Conservation (phyloP, 2,888 invertebrate species). For the Trissonchulus latispiculum region DNA sequence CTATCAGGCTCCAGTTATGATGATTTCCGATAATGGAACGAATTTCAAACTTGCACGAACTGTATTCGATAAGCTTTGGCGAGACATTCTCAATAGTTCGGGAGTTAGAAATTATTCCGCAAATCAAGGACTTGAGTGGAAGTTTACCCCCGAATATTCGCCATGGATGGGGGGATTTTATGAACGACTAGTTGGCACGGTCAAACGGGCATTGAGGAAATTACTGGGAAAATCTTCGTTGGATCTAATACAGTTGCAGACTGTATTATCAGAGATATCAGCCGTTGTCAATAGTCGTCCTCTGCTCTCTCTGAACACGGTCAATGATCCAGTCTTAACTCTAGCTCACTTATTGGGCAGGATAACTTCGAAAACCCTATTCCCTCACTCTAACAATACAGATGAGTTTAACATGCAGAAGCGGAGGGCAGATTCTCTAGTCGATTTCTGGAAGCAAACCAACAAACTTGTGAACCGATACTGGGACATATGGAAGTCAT, state of each 20-base stretch:
- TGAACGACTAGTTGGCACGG: conserved; percentile 7
- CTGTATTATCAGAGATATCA: conserved; percentile 3
- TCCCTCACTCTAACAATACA: not conserved
- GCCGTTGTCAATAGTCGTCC: conserved; percentile 4
- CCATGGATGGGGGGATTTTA: conserved; percentile 17
- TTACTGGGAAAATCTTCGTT: not conserved
- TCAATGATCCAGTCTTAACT: not conserved
- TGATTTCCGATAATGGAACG: conserved; percentile 12
- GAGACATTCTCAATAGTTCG: not conserved
- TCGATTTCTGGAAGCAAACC: not conserved
- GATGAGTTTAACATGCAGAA: not conserved
- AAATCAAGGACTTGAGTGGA: conserved; percentile 1
- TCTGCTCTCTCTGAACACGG: no score
- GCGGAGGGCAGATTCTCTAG: not conserved
- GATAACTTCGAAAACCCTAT: not conserved
- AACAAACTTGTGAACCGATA: not conserved
- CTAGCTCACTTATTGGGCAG: not conserved
- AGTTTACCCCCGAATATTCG: conserved; percentile 5
- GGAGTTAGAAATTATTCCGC: not conserved
- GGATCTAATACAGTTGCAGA: conserved; percentile 1
- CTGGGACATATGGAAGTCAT: conserved; percentile 4
- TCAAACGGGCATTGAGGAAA: conserved; percentile 11
- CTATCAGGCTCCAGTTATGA: not conserved
- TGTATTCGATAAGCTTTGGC: not conserved
- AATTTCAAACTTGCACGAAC: not conserved